A percentile compares a stretch with the other conserved stretches of the same genome.
Conservation (phyloP, 1,140 invertebrate genomes). For the Brachionus manjavacas region DNA sequence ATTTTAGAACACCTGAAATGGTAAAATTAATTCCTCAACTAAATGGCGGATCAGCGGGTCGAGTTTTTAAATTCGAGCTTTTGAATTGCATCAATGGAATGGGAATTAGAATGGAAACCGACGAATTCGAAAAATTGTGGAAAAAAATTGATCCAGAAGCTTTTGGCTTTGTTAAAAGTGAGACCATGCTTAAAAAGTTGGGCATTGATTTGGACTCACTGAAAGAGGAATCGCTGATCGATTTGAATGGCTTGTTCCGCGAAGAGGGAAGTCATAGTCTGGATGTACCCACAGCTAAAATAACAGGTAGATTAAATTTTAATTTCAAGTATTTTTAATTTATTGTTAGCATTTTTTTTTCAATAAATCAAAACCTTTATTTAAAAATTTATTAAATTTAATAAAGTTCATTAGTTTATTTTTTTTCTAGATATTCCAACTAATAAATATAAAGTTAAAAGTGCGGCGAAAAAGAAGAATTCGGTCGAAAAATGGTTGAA, state of each 20-base stretch:
- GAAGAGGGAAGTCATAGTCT: background rate
- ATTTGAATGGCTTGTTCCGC: constrained; percentile 26
- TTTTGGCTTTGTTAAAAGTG: constrained; percentile 15
- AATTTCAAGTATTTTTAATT: background rate
- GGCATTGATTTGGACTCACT: constrained; percentile 7
- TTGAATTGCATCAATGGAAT: constrained; percentile 52
- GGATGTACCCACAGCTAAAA: background rate
- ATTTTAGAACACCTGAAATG: constrained; percentile 51
- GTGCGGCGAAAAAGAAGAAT: constrained; percentile 8
- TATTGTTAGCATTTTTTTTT: background rate
- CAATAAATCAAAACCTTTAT: no score
- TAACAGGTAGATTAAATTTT: background rate
- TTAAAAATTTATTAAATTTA: no score
- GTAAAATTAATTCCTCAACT: constrained; percentile 53
- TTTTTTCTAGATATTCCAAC: background rate
- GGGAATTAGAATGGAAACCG: constrained; percentile 52
- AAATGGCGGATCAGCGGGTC: constrained; percentile 50
- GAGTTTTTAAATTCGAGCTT: constrained; percentile 53
- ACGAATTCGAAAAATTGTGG: constrained; percentile 56
- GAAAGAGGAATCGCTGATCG: background rate
- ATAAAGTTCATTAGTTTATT: no score
- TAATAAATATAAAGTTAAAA: constrained; percentile 25
- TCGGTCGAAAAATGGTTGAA: constrained; percentile 55
- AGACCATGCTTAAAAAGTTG: background rate
- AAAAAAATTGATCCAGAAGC: constrained; percentile 44